phyloP scores from a whole-genome alignment of 2,113 vertebrate species.

The Panthera leo region DNA sequence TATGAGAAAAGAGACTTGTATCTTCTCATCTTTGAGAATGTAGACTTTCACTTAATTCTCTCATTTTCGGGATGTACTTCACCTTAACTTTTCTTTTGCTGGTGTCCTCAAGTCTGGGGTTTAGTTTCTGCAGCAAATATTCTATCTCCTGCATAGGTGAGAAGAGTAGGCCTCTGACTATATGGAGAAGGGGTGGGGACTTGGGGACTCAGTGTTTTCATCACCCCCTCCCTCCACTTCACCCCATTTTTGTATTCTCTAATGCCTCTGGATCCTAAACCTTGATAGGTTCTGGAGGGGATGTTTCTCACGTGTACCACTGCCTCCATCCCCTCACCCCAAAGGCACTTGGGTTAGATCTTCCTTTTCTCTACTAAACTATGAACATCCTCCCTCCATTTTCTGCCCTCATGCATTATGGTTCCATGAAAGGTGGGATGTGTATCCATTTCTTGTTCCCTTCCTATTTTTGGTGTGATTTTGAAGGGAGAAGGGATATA shows the following conservation, averaged over 20 bases:
- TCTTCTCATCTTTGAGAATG: not conserved
- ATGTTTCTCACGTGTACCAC: not conserved
- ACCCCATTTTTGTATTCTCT: not conserved
- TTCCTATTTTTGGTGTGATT: not conserved
- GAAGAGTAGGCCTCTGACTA: not conserved
- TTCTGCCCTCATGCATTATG: not conserved
- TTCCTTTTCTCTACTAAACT: not conserved
- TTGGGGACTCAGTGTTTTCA: not conserved
- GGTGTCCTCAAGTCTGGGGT: not conserved
- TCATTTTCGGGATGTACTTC: not conserved
- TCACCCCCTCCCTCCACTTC: not conserved
- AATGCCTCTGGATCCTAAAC: not conserved
- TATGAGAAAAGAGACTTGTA: not conserved
- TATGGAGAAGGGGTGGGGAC: not conserved
- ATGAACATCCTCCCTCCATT: not conserved
- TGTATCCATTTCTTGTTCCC: slow-evolving; percentile 12
- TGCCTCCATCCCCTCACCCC: not conserved
- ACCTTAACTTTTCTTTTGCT: not conserved
- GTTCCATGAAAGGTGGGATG: not conserved
- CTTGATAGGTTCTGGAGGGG: not conserved
- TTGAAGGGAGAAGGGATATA: not conserved
- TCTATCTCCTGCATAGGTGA: not conserved
- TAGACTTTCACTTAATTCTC: not conserved
- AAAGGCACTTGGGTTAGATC: not conserved
- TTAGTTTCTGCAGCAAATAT: not conserved